Evolutionary conservation across 2,113 vertebrate species (phyloP).

Genomic region (Thamnophis sirtalis): DNA sequence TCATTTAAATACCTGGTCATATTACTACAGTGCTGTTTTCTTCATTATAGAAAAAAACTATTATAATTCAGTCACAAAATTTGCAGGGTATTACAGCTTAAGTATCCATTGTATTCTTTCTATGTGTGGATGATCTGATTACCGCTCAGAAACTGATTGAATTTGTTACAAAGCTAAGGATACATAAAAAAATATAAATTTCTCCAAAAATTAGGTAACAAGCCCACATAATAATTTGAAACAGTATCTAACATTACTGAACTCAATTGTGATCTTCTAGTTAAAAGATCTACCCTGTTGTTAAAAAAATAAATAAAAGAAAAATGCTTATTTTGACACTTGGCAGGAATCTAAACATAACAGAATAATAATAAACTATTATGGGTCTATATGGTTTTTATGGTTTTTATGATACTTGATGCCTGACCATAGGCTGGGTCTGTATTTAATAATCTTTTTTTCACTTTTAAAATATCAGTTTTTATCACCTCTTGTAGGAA

Average conservation of each 20-base stretch:
- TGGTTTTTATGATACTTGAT: conserved; percentile 19
- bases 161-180: not conserved
- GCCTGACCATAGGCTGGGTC: conserved; percentile 11
- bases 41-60: not conserved
- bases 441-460: not conserved
- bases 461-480: conserved; percentile 36
- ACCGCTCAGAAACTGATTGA: not conserved
- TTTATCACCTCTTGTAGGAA: conserved; percentile 10
- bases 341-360: not conserved
- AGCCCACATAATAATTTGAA: not conserved
- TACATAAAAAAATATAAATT: not conserved
- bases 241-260: not conserved
- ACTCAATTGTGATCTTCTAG: not conserved
- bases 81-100: not conserved
- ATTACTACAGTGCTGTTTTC: not conserved
- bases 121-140: not conserved
- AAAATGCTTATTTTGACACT: not conserved
- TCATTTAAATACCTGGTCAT: not conserved
- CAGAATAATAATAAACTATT: not conserved
- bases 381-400: not conserved
- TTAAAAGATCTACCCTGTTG: not conserved
- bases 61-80: not conserved
- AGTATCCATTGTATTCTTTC: not conserved
- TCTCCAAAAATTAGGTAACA: not conserved
- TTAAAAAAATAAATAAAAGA: not conserved